Conservation (phyloP, 2,113 vertebrate species). For the Australoheros scitulus region DNA sequence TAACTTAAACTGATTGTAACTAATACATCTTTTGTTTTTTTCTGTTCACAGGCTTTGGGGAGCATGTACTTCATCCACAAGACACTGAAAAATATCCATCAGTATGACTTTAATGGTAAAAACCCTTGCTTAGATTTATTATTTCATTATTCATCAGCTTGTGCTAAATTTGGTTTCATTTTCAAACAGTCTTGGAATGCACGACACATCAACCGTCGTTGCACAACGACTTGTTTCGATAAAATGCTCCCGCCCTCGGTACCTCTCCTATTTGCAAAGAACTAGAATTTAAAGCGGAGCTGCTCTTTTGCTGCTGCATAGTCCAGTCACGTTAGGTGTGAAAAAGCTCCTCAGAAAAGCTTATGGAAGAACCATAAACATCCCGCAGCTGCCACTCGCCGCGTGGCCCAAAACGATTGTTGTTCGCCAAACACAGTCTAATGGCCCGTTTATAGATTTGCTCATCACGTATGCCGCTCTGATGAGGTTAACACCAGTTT, state of each 20-base stretch:
- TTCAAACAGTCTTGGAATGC: background rate
- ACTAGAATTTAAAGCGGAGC: conserved; percentile 55
- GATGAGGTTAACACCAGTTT: conserved; percentile 82
- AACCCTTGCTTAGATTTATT: background rate
- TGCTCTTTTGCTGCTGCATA: conserved; percentile 66
- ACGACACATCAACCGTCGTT: background rate
- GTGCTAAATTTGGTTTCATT: background rate
- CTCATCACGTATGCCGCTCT: conserved; percentile 72
- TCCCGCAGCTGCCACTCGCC: conserved; percentile 71
- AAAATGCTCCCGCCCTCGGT: background rate
- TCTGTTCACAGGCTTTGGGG: conserved; percentile 80
- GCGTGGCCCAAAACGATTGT: conserved; percentile 62
- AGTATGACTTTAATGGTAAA: conserved; percentile 84
- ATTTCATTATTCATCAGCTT: background rate
- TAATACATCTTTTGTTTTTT: conserved; percentile 1
- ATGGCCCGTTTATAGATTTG: conserved; percentile 80
- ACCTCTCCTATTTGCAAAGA: conserved; percentile 52
- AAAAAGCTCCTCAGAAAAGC: conserved; percentile 79
- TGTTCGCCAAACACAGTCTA: conserved; percentile 68
- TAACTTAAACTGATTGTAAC: background rate
- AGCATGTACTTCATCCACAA: conserved; percentile 86
- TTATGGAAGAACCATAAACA: conserved; percentile 84
- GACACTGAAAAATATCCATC: conserved; percentile 79
- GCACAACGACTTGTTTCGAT: background rate
- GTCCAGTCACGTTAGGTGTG: conserved; percentile 78